phyloP scores from a whole-genome alignment of 2,888 invertebrate species.

The Theretra japonica region DNA sequence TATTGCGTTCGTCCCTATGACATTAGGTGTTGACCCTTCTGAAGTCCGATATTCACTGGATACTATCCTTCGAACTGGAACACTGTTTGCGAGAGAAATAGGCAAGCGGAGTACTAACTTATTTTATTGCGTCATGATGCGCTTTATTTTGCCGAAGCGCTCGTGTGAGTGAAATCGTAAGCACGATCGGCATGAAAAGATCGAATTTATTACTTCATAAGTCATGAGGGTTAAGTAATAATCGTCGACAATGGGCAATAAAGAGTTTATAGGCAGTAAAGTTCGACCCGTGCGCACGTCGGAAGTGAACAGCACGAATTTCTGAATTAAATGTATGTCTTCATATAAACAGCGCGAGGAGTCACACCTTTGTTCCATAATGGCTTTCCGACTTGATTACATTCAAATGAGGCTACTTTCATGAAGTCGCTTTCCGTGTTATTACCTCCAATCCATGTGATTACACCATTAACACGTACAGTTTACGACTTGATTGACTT shows the following conservation, averaged over 20 bases:
- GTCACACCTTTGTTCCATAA: constrained; percentile 51
- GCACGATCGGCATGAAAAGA: constrained; percentile 71
- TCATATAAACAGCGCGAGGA: constrained; percentile 52
- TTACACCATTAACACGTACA: constrained; percentile 55
- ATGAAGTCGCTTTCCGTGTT: constrained; percentile 47
- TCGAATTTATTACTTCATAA: constrained; percentile 83
- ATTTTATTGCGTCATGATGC: constrained; percentile 31
- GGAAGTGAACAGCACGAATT: constrained; percentile 68
- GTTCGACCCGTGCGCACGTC: constrained; percentile 76
- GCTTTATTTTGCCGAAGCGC: constrained; percentile 54
- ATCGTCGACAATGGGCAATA: constrained; percentile 83
- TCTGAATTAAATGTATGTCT: constrained; percentile 53
- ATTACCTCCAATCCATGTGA: constrained; percentile 49
- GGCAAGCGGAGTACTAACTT: constrained; percentile 16
- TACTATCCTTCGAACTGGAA: no score
- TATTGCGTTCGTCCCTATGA: no score
- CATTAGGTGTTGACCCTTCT: no score
- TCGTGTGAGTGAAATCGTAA: constrained; percentile 58
- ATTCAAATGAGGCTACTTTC: constrained; percentile 52
- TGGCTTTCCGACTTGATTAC: constrained; percentile 51
- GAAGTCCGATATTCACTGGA: no score
- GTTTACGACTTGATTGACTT: constrained; percentile 58
- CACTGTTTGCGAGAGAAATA: no score
- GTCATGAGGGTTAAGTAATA: constrained; percentile 84
- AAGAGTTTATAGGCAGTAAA: constrained; percentile 83